A percentile compares a stretch with the other conserved stretches of the same genome.
These are phyloP conservation scores for Chloroceryle inda DNA, from an alignment of 2,797 vertebrate species.

Conservation along the genomic window DNA sequence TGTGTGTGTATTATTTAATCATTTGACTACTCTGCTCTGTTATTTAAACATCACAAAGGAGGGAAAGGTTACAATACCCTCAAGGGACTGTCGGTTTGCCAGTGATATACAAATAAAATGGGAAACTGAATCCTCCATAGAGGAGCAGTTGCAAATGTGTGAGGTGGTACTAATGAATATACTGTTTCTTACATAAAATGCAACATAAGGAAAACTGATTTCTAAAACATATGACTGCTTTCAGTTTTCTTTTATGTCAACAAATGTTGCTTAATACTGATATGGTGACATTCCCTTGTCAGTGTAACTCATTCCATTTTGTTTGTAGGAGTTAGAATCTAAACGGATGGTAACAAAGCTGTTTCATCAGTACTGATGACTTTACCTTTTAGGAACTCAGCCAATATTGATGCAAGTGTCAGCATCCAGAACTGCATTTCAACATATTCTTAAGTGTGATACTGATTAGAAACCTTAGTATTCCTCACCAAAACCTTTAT, in stretches of 20 bases:
- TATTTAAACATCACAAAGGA: not conserved
- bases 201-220: not conserved
- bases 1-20: not conserved
- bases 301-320: not conserved
- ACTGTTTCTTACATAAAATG: not conserved
- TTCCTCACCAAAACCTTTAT: not conserved
- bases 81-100: not conserved
- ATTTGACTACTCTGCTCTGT: not conserved
- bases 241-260: not conserved
- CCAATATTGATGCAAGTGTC: not conserved
- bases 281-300: not conserved
- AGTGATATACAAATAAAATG: not conserved
- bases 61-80: not conserved
- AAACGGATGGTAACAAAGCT: not conserved
- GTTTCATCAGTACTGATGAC: not conserved
- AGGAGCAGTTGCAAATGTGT: not conserved
- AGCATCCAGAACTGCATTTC: not conserved
- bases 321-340: not conserved
- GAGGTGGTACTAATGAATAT: not conserved
- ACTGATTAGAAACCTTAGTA: not conserved
- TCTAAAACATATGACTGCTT: not conserved
- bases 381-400: not conserved
- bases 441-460: not conserved
- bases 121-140: not conserved
- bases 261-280: not conserved